Base-by-base conservation (phyloP, 1,140 invertebrate genomes). In the Drosophila quadrilineata region DNA sequence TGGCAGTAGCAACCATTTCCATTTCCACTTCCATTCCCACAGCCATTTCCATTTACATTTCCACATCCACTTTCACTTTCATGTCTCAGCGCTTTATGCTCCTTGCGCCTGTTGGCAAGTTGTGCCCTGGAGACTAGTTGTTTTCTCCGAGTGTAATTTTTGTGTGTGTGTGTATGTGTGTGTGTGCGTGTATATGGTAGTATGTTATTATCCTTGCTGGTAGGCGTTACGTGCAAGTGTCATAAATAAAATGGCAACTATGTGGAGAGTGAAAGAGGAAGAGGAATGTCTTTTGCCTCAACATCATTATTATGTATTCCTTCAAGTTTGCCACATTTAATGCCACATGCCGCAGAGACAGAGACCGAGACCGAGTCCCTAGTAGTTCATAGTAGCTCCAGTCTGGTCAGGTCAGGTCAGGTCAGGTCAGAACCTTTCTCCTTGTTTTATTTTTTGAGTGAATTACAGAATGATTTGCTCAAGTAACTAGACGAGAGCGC, bases 211-310 rank as follows among this genome's bases (percentile, higher is more conserved):
- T 85, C 79, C 85, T 60, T 56, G 69, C 52, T 71, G 74, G 71
- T 85, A 73, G 79, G 79, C 79, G 79, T 85, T 68, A 66, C 75
- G 50, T 54, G 74, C 71, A 63, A 85, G 79, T 85, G 79, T 85
- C 79, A 85, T 85, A 85, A 85, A 85, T 85, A 85, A 85, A 85
- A 85, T 85, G 74, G 66, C 65, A 85, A 74, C 79, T 77, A 73
- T 74, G 66, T 71, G n/a, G n/a, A n/a, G n/a, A n/a, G n/a, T n/a
- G n/a, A n/a, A n/a, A n/a, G n/a, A n/a, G n/a, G n/a, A n/a, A n/a
- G n/a, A n/a, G n/a, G n/a, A n/a, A n/a, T n/a, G n/a, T n/a, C n/a
- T n/a, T n/a, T n/a, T n/a, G 75, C 26, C 26, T 28, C 40, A 84
- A 72, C 73, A 73, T 75, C 60, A 73, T 82, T 82, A 84, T 84